phyloP scores from a whole-genome alignment of 1,140 invertebrate species.

The Pachypeltis micranthus region DNA sequence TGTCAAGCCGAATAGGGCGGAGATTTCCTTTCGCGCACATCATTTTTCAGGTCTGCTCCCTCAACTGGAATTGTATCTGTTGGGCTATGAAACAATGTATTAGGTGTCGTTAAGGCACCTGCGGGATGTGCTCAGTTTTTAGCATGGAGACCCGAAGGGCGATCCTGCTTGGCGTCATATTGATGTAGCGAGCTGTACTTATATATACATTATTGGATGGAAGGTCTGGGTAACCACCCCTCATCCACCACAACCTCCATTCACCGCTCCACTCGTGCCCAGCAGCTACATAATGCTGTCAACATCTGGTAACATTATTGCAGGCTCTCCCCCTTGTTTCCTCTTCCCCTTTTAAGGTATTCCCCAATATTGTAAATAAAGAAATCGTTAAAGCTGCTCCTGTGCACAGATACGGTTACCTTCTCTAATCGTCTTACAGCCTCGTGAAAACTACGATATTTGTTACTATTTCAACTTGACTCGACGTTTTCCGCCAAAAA shows the following conservation, averaged over 20 bases:
- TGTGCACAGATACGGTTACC: no score
- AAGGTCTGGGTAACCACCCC: not conserved
- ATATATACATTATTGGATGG: slow-evolving; percentile 26
- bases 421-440: no score
- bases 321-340: not conserved
- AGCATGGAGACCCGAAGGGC: no score
- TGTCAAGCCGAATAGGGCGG: no score
- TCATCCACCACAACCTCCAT: not conserved
- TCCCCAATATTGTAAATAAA: slow-evolving; percentile 10
- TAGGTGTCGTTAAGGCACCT: not conserved
- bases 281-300: not conserved
- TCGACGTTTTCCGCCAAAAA: no score
- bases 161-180: slow-evolving; percentile 9
- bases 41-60: no score
- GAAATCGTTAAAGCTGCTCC: slow-evolving; percentile 6
- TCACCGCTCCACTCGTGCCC: not conserved
- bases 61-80: no score
- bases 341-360: not conserved
- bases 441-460: no score
- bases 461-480: no score
- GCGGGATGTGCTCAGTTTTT: not conserved
- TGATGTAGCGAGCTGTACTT: slow-evolving; percentile 9
- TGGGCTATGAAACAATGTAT: no score
- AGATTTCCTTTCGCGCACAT: no score
- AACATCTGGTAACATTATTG: slow-evolving; percentile 6